These are phyloP conservation scores for Borostomias antarcticus DNA, from an alignment of 2,797 vertebrate species.

Conservation along the genomic window DNA sequence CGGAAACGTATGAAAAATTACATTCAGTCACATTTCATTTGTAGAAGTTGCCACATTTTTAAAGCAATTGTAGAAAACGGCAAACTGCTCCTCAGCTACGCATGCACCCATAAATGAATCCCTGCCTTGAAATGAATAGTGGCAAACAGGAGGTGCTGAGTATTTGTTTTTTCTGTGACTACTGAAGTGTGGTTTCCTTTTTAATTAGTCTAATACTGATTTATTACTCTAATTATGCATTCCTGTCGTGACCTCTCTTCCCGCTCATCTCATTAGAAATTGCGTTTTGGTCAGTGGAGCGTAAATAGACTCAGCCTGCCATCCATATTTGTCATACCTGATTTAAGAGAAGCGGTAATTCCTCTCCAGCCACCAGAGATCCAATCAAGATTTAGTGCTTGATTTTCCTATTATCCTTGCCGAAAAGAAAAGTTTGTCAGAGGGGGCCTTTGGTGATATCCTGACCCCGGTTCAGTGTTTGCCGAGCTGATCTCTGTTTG, in stretches of 20 bases:
- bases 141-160: conserved; percentile 23
- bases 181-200: conserved; percentile 58
- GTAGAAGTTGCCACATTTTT: neutral
- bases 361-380: conserved; percentile 82
- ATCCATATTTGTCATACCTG: conserved; percentile 91
- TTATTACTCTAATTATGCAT: conserved; percentile 67
- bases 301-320: conserved; percentile 70
- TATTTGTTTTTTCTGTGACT: conserved; percentile 24
- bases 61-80: neutral
- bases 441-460: conserved; percentile 78
- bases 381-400: conserved; percentile 79
- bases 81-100: conserved; percentile 2
- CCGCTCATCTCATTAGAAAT: conserved; percentile 67
- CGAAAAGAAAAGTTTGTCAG: conserved; percentile 71
- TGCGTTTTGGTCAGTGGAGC: conserved; percentile 71
- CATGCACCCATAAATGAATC: neutral
- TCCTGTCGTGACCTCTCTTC: conserved; percentile 68
- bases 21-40: neutral
- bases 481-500: conserved; percentile 82
- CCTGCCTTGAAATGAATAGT: conserved; percentile 14
- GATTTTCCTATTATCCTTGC: conserved; percentile 66
- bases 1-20: conserved; percentile 1
- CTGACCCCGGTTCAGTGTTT: conserved; percentile 78
- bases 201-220: conserved; percentile 72
- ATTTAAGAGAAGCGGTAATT: conserved; percentile 84